phyloP scores from a whole-genome alignment of 2,797 vertebrate genomes.

The Notoglanidium macrostoma region DNA sequence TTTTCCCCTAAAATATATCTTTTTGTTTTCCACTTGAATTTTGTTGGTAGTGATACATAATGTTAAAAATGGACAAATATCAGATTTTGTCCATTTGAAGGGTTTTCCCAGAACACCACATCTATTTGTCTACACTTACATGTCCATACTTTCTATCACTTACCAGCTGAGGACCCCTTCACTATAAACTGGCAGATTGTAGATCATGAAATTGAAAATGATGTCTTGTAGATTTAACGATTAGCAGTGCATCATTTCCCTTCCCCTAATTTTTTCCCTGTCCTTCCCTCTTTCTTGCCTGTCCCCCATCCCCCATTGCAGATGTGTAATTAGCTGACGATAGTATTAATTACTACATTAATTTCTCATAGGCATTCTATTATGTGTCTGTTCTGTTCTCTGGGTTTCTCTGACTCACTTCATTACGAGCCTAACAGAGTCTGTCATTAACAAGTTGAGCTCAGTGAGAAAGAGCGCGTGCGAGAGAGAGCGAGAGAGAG shows the following conservation, averaged over 20 bases:
- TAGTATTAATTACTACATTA: slow-evolving; percentile 42
- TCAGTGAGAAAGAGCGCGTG: neutral
- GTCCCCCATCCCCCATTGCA: neutral
- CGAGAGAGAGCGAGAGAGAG: neutral
- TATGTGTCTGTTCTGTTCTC: slow-evolving; percentile 33
- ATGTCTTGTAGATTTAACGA: neutral
- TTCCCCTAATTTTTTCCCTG: neutral
- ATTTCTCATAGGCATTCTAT: slow-evolving; percentile 40
- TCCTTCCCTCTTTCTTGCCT: neutral
- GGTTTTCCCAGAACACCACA: neutral
- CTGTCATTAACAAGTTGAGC: slow-evolving; percentile 32
- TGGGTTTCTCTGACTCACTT: slow-evolving; percentile 23
- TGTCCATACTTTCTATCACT: neutral
- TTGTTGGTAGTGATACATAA: neutral
- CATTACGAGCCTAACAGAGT: slow-evolving; percentile 33
- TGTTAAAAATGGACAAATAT: neutral
- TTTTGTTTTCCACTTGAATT: neutral
- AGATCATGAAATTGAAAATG: neutral
- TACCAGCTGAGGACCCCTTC: neutral
- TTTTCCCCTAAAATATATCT: neutral
- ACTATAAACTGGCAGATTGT: neutral
- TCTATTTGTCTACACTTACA: neutral
- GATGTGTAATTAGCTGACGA: slow-evolving; percentile 41
- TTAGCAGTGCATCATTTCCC: neutral
- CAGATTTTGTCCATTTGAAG: neutral